These are phyloP conservation scores for Cebus imitator DNA, from an alignment of 2,113 vertebrate species.

Conservation along the genomic window DNA sequence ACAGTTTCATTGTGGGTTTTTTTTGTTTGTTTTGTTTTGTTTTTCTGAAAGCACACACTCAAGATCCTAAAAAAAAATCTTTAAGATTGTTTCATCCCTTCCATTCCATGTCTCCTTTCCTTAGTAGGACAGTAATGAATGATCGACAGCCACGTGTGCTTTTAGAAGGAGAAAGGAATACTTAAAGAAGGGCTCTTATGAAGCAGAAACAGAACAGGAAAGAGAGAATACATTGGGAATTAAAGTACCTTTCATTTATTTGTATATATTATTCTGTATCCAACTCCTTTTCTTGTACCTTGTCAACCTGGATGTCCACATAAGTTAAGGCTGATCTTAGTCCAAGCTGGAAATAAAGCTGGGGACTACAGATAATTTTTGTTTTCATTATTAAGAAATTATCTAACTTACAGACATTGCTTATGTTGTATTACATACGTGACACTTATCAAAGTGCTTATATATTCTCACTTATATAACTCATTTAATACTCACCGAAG, in stretches of 20 bases:
- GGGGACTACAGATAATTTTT: background rate
- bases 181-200: background rate
- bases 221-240: background rate
- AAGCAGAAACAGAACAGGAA: background rate
- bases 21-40: background rate
- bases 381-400: background rate
- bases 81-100: background rate
- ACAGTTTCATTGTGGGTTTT: background rate
- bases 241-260: background rate
- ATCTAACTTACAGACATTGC: background rate
- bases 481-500: slow-evolving; percentile 7
- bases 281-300: background rate
- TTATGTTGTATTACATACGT: background rate
- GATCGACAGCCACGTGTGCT: background rate
- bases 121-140: background rate
- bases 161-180: background rate
- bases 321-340: background rate
- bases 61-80: background rate
- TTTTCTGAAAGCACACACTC: background rate
- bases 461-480: background rate
- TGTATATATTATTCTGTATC: background rate
- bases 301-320: background rate
- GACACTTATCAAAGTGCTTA: background rate
- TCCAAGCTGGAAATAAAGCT: background rate
- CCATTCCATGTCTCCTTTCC: background rate